A percentile compares a stretch with the other conserved stretches of the same genome.
Evolutionary conservation across 2,888 invertebrate genomes (phyloP).

Genomic region (Apodemia mormo): DNA sequence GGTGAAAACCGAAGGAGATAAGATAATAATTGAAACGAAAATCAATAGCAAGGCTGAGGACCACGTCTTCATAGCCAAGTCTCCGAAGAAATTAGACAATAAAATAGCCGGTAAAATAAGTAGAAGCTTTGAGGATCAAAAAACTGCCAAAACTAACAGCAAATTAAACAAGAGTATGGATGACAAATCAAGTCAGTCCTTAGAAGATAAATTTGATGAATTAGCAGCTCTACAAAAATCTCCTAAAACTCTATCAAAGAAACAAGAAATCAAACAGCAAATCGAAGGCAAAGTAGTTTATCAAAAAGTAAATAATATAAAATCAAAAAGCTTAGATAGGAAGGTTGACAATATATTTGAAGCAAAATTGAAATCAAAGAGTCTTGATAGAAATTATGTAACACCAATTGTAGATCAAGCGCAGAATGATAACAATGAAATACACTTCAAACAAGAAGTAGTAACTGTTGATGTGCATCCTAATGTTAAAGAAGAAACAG

Average conservation of each 20-base stretch:
- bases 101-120: slow-evolving; percentile 81
- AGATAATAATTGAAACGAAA: slow-evolving; percentile 86
- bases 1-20: slow-evolving; percentile 87
- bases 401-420: slow-evolving; percentile 58
- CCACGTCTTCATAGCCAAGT: slow-evolving; percentile 88
- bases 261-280: slow-evolving; percentile 83
- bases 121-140: slow-evolving; percentile 83
- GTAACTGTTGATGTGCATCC: slow-evolving; percentile 76
- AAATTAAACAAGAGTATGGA: slow-evolving; percentile 85
- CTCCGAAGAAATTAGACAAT: slow-evolving; percentile 86
- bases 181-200: slow-evolving; percentile 82
- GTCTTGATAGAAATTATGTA: slow-evolving; percentile 84
- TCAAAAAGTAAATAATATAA: slow-evolving; percentile 79
- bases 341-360: slow-evolving; percentile 82
- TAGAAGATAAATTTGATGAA: slow-evolving; percentile 83
- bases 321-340: slow-evolving; percentile 86
- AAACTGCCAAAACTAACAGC: slow-evolving; percentile 75
- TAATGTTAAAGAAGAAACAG: slow-evolving; percentile 53
- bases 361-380: slow-evolving; percentile 84
- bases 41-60: slow-evolving; percentile 88
- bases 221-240: slow-evolving; percentile 80
- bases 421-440: slow-evolving; percentile 58
- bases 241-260: slow-evolving; percentile 81
- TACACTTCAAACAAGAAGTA: slow-evolving; percentile 75
- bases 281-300: slow-evolving; percentile 84